Base-by-base conservation (phyloP, 2,888 invertebrate genomes). In the Merodon equestris region DNA sequence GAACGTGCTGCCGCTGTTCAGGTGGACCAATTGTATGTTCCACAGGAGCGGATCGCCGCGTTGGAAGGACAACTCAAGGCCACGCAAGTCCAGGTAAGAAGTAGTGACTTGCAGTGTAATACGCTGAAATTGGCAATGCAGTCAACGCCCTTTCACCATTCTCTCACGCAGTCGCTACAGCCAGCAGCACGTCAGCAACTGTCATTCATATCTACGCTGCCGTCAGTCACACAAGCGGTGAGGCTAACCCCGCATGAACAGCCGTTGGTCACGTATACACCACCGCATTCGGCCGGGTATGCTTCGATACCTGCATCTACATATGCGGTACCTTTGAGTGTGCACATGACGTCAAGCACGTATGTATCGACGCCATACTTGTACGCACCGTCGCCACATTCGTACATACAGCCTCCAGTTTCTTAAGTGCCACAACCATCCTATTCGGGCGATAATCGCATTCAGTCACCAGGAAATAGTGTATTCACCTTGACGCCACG, bases 31-130 rank as follows among this genome's bases (percentile, higher is more conserved):
- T 10, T 15, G 34, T 50, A 40, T 14, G 9, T 19, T 40, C 27
- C 51, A 7, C 63, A 51, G 34, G 14, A 61, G 12, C 61, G 42
- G 60, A 48, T 60, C 14, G 36, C 38, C 5, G 48, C 50, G 13
- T 40, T 61, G 12, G 60, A 61, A 61, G 60, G 40, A 61, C 60
- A 50, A 40, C 60, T 61, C 48, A 61, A 50, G 12, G 60, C 60
- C 27, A 61, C 40, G n/a, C n/a, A n/a, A n/a, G n/a, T n/a, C n/a
- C n/a, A n/a, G n/a, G n/a, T n/a, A n/a, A n/a, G n/a, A n/a, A 63
- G 17, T 36, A 44, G 44, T 13, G 51, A 53, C 12, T 44, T n/a
- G 63, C 51, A 63, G 17, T 53, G n/a, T n/a, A n/a, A 44, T 9
- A 63, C 53, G 13, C 44, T 63, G 1, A 44, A 44, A 18, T 36